These are phyloP conservation scores for Ranitomeya imitator DNA, from an alignment of 2,113 vertebrate genomes.

Conservation along the genomic window DNA sequence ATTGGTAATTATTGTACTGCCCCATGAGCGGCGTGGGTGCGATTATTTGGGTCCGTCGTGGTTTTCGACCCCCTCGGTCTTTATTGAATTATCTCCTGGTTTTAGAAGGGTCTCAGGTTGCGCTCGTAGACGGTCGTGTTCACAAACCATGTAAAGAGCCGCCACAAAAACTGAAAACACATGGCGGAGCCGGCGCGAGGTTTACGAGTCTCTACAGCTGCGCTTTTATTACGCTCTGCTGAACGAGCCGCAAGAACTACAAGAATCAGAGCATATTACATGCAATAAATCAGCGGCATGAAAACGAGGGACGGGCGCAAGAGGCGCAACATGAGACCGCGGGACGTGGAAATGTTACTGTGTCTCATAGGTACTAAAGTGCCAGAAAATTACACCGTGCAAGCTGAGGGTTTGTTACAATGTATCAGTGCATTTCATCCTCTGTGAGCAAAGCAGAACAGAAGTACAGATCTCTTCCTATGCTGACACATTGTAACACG, in stretches of 20 bases:
- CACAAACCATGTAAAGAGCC: neutral
- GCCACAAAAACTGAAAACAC: slow-evolving; percentile 22
- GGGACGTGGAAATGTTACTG: neutral
- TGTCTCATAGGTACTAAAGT: neutral
- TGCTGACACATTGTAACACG: neutral
- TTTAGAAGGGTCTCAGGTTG: slow-evolving; percentile 5
- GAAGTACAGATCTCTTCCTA: neutral
- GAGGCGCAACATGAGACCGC: neutral
- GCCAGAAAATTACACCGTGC: neutral
- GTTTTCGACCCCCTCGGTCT: neutral
- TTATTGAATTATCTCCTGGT: slow-evolving; percentile 8
- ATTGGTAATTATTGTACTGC: neutral
- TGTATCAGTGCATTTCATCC: neutral
- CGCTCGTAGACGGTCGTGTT: slow-evolving; percentile 2
- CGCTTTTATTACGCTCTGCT: neutral
- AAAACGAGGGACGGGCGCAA: neutral
- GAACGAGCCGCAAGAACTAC: neutral
- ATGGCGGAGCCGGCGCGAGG: neutral
- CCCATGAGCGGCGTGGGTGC: neutral
- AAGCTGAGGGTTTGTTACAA: neutral
- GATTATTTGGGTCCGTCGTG: neutral
- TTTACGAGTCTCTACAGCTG: slow-evolving; percentile 46
- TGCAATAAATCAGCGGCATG: neutral
- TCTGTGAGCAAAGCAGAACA: neutral
- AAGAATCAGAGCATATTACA: neutral